Conservation (phyloP, 2,113 vertebrate species). For the Fregetta grallaria region DNA sequence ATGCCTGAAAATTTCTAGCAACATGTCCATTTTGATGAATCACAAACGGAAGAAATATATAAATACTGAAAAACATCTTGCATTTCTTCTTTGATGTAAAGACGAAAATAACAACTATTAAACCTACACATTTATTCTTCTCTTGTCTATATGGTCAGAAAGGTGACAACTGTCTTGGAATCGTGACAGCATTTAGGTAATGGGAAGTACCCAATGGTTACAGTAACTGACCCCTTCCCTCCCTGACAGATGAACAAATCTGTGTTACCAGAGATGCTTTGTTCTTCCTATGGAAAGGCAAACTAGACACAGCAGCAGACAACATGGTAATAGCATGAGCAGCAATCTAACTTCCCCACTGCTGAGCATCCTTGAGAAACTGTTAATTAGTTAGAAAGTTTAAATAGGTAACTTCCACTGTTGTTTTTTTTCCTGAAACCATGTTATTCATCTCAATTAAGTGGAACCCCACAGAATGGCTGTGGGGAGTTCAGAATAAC, state of each 20-base stretch:
- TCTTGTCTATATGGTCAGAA: neutral
- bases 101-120: neutral
- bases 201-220: neutral
- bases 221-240: neutral
- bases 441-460: conserved; percentile 44
- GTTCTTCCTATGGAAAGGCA: neutral
- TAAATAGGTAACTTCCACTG: conserved; percentile 18
- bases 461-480: conserved; percentile 51
- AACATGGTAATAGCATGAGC: neutral
- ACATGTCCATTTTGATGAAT: neutral
- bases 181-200: neutral
- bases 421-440: conserved; percentile 3
- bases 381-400: conserved; percentile 59
- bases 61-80: neutral
- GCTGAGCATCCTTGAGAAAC: conserved; percentile 42
- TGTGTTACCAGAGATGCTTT: neutral
- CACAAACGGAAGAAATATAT: neutral
- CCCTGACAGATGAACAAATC: neutral
- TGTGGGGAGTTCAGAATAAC: conserved; percentile 25
- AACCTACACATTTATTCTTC: neutral
- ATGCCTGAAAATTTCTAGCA: neutral
- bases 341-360: neutral
- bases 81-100: neutral
- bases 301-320: neutral
- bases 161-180: neutral